These are phyloP conservation scores for Stenchaetothrips biformis DNA, from an alignment of 2,888 invertebrate species.

Conservation along the genomic window DNA sequence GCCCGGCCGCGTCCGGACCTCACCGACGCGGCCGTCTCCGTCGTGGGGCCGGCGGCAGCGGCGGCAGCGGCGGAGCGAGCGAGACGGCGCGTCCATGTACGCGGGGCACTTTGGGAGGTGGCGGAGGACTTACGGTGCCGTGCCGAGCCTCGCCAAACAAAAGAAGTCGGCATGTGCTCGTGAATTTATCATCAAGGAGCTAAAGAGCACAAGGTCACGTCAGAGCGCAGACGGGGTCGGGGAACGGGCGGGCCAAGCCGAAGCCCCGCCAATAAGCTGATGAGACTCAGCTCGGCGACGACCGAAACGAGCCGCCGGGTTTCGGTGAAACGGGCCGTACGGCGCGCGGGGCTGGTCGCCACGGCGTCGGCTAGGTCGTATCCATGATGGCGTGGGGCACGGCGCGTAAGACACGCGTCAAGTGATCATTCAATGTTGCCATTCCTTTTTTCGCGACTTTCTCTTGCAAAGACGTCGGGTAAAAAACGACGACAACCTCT, in stretches of 20 bases:
- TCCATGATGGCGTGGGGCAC: too few species aligned
- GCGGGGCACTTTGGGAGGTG: neutral
- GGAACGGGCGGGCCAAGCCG: neutral
- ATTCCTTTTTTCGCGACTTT: too few species aligned
- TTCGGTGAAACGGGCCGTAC: too few species aligned
- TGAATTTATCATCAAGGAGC: constrained; percentile 16
- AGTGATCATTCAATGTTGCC: too few species aligned
- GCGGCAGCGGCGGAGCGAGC: neutral
- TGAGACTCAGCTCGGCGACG: neutral
- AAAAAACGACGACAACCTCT: too few species aligned
- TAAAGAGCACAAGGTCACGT: constrained; percentile 24
- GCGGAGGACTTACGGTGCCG: neutral
- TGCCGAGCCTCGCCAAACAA: neutral
- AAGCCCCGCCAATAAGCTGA: neutral
- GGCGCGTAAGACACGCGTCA: too few species aligned
- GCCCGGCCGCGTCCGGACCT: neutral
- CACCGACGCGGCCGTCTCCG: neutral
- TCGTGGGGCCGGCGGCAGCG: neutral
- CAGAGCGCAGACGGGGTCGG: neutral
- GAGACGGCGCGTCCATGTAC: neutral
- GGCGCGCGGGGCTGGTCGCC: too few species aligned
- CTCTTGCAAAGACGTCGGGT: too few species aligned
- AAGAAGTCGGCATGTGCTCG: constrained; percentile 7
- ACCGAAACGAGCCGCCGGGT: too few species aligned
- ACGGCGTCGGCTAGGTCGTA: too few species aligned